Evolutionary conservation across 2,113 vertebrate species (phyloP), one percentile per base, ranked within the genome.

Genomic region (Chinchilla lanigera): DNA sequence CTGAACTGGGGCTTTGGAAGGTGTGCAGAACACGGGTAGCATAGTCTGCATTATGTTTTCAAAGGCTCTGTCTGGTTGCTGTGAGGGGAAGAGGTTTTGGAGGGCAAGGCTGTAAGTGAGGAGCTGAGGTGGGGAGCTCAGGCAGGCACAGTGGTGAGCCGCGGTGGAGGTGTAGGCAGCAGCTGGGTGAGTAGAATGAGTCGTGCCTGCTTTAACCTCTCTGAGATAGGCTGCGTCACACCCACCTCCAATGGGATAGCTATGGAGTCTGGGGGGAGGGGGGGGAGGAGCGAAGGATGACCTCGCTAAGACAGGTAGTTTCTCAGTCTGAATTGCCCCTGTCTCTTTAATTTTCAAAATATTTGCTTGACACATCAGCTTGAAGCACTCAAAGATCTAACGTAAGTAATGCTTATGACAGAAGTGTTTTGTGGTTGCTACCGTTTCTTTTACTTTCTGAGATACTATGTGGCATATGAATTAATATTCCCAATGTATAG

Each of bases 321-420:
- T 77, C 61, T 95, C 19, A 30, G 35, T 73, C 54, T 65, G 38
- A 90, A 90, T 73, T 85, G 30, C 22, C 30, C 73, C 28, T 14
- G 3, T 61, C 35, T 89, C 35, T 58, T 95, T 90, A 80, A 77
- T 93, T 71, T 89, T 77, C 73, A 71, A 93, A 63, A 90, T 90
- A 41, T 91, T 91, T 94, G 78, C 58, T 17, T 91, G 71, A 12
- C 82, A n/a, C 56, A 89, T 93, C 28, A 91, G 56, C 10, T 60
- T 81, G 20, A 93, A 77, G 13, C 19, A 52, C 73, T 86, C 7
- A 35, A 75, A 54, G 54, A 85, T 60, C 67, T 80, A 67, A 69
- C 84, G 16, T 47, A 85, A 89, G 47, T 20, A 78, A 86, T 22
- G 73, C 16, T 67, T 56, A 16, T 44, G 26, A 16, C 28, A 20